Evolutionary conservation across 2,113 vertebrate genomes (phyloP).

Genomic region (Nothobranchius furzeri): DNA sequence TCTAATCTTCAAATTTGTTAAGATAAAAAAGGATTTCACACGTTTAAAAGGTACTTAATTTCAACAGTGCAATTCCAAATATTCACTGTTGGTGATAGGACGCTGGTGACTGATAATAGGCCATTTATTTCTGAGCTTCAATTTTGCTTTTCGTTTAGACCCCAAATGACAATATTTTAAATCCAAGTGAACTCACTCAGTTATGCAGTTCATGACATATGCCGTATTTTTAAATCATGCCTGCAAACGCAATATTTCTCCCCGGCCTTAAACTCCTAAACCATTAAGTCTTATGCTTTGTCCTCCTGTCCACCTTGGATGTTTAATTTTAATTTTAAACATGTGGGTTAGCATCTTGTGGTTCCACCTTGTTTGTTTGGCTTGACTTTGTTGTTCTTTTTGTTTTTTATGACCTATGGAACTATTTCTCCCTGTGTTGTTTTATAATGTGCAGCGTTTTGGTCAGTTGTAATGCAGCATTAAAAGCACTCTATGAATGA

Average conservation of each 20-base stretch:
- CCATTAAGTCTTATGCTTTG: neutral
- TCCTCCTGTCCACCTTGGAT: neutral
- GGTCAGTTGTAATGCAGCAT: too few species aligned
- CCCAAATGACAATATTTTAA: conserved; percentile 48
- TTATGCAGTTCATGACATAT: conserved; percentile 64
- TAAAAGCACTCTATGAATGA: too few species aligned
- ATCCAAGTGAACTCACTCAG: conserved; percentile 65
- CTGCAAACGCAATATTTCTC: too few species aligned
- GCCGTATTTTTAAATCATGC: too few species aligned
- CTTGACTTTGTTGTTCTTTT: too few species aligned
- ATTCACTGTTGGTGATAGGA: conserved; percentile 55
- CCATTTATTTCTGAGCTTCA: conserved; percentile 43
- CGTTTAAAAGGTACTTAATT: conserved; percentile 63
- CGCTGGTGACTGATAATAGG: conserved; percentile 43
- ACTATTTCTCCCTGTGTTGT: too few species aligned
- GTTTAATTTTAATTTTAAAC: too few species aligned
- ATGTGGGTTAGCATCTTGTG: too few species aligned
- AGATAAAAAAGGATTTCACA: conserved; percentile 67
- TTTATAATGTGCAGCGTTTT: too few species aligned
- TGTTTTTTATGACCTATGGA: too few species aligned
- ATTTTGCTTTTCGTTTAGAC: conserved; percentile 60
- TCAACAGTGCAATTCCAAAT: conserved; percentile 58
- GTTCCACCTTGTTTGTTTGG: too few species aligned
- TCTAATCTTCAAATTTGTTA: conserved; percentile 61
- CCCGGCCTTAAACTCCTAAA: too few species aligned